A percentile compares a stretch with the other conserved stretches of the same genome.
These are phyloP conservation scores for Ophthalmolycus amberensis DNA, from an alignment of 2,113 vertebrate genomes.

Conservation along the genomic window DNA sequence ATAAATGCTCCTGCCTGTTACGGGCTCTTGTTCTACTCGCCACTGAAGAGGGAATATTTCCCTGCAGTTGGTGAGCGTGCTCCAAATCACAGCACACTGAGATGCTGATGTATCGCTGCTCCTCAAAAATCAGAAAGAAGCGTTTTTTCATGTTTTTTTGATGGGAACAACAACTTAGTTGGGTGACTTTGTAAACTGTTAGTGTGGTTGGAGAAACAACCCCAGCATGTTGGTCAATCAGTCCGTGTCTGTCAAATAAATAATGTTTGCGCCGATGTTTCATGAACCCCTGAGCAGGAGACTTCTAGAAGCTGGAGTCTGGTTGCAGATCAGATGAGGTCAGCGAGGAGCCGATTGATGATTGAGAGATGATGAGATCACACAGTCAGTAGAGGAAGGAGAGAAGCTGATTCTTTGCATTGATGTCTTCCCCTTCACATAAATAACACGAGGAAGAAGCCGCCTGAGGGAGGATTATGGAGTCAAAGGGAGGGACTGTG, in stretches of 20 bases:
- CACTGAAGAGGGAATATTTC: neutral
- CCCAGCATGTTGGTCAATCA: neutral
- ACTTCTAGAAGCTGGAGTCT: neutral
- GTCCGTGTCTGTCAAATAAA: neutral
- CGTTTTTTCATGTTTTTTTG: too few relatives aligned
- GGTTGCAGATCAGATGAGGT: constrained; percentile 29
- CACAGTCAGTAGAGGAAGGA: constrained; percentile 27
- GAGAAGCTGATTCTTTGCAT: constrained; percentile 25
- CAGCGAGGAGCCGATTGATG: constrained; percentile 11
- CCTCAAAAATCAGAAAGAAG: neutral
- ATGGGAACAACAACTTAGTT: neutral
- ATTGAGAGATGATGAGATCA: constrained; percentile 21
- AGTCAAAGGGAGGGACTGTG: neutral
- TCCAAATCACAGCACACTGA: neutral
- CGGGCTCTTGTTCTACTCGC: neutral
- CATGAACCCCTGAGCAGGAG: neutral
- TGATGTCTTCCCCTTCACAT: constrained; percentile 39
- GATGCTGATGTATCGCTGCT: neutral
- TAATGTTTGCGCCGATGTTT: neutral
- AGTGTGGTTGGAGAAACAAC: neutral
- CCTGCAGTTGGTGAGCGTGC: neutral
- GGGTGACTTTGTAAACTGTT: neutral
- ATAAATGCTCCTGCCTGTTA: constrained; percentile 12
- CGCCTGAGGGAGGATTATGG: constrained; percentile 23
- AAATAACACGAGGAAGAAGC: constrained; percentile 19